phyloP scores from a whole-genome alignment of 2,888 invertebrate genomes.

The Leptopilina drosophilae region DNA sequence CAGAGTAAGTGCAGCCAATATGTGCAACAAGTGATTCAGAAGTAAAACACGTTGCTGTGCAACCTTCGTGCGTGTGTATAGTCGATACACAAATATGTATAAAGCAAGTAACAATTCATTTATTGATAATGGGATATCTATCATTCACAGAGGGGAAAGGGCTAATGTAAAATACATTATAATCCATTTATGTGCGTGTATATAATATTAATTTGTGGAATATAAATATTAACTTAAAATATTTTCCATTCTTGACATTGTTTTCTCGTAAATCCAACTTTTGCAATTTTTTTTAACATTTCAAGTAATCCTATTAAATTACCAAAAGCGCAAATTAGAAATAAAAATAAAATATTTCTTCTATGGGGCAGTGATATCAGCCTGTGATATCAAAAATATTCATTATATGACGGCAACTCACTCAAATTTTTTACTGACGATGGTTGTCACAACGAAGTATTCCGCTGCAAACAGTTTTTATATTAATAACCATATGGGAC shows the following conservation, averaged over 20 bases:
- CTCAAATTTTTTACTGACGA: too few species aligned
- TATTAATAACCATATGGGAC: too few species aligned
- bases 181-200: neutral
- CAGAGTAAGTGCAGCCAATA: constrained; percentile 29
- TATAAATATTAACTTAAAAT: neutral
- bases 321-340: too few species aligned
- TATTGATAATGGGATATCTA: constrained; percentile 31
- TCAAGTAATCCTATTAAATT: neutral
- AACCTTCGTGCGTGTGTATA: too few species aligned
- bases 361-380: too few species aligned
- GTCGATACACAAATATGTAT: neutral
- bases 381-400: too few species aligned
- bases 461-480: too few species aligned
- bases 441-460: too few species aligned
- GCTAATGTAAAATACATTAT: constrained; percentile 2
- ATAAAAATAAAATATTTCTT: too few species aligned
- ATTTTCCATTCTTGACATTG: neutral
- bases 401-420: too few species aligned
- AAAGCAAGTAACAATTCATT: constrained; percentile 33
- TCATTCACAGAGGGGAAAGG: neutral
- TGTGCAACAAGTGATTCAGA: constrained; percentile 42
- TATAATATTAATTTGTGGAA: neutral
- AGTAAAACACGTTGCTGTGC: constrained; percentile 40
- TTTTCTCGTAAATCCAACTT: constrained; percentile 15
- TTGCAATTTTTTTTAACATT: too few species aligned